Evolutionary conservation across 2,797 vertebrate species (phyloP).

Genomic region (Poliocrania exsul): DNA sequence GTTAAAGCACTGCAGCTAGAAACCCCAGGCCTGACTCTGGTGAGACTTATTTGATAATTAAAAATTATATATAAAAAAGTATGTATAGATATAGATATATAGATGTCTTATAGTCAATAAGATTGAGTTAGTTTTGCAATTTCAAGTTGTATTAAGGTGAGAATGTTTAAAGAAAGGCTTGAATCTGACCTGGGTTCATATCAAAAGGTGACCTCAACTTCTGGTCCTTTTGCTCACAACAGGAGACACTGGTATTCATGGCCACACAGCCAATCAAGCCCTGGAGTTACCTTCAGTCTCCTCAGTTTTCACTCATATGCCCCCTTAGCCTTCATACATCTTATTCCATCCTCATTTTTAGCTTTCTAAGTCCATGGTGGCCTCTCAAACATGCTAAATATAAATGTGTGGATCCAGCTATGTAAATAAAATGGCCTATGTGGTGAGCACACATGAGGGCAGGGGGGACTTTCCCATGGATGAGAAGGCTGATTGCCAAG

Average conservation of each 20-base stretch:
- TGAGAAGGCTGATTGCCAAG: not conserved
- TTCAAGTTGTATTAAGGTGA: not conserved
- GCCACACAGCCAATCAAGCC: not conserved
- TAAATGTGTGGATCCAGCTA: slow-evolving; percentile 28
- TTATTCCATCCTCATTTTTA: not conserved
- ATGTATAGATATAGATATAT: not conserved
- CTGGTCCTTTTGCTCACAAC: not conserved
- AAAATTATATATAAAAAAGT: not conserved
- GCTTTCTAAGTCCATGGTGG: not conserved
- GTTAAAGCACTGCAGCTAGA: not conserved
- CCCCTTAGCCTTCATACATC: not conserved
- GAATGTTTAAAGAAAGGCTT: not conserved
- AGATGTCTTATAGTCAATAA: not conserved
- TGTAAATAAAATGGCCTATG: slow-evolving; percentile 12
- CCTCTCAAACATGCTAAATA: slow-evolving; percentile 20
- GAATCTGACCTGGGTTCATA: not conserved
- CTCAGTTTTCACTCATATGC: not conserved
- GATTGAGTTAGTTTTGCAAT: not conserved
- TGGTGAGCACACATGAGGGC: not conserved
- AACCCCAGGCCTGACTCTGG: not conserved
- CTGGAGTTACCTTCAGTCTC: not conserved
- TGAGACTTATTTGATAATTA: not conserved
- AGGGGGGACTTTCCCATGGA: slow-evolving; percentile 13
- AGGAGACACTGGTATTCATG: not conserved
- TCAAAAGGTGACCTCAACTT: not conserved